Evolutionary conservation across 2,888 invertebrate species (phyloP), one percentile per base, ranked within the genome.

Genomic region (Hyposoter didymator): DNA sequence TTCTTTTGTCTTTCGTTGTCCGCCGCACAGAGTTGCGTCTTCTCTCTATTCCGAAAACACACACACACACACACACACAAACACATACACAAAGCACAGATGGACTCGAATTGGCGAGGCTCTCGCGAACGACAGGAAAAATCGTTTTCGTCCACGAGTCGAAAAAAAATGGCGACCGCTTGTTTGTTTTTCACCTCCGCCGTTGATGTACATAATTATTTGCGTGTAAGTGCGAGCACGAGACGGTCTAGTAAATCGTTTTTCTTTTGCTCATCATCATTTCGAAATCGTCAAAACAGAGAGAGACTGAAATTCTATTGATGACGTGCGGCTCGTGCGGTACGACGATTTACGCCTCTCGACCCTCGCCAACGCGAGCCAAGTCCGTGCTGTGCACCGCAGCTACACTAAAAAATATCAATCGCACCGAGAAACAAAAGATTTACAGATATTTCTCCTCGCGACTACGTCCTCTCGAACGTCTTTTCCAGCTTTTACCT

Each of bases 401-500:
- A 14, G 17, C 10, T 47, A 45, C 5, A 28, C 14, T 35, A 39
- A 64, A 17, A 55, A 17, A 55, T 52, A 80, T 64, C 35, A 49
- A 43, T 59, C 62, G 76, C 59, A 19, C 59, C 45, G 28, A 66
- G 52, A 62, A 67, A 32, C 28, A 69, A 82, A 52, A 78, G 69
- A 69, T 43, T n/a, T n/a, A 83, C 67, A 75, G 55, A 45, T 47
- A 72, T 82, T 59, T 62, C 39, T 76, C 82, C 79, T 85, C 67
- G 75, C 35, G 35, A 76, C 74, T 66, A 45, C 49, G 67, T n/a
- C 49, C 78, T 76, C 82, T n/a, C 39, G 39, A 52, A 55, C 80
- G 78, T 66, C 78, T 75, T 78, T 79, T 59, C 79, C 80, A 72
- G 82, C 86, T 84, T 78, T 87, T 88, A 81, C 87, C 86, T 88